phyloP scores from a whole-genome alignment of 2,797 vertebrate genomes.

The Takifugu ocellatus region DNA sequence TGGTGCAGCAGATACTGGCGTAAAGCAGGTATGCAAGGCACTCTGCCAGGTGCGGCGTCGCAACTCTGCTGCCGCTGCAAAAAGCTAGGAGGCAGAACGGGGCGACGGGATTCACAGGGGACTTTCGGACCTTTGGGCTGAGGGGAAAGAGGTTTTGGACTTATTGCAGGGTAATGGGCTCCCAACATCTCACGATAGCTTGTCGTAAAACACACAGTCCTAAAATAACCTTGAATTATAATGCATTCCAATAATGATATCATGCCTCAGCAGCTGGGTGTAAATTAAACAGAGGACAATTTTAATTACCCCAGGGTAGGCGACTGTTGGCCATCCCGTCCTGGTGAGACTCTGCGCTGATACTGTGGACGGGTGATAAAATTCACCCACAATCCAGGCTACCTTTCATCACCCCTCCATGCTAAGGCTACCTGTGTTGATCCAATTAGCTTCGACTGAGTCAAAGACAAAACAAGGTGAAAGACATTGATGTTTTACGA shows the following conservation, averaged over 20 bases:
- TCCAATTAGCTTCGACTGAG: slow-evolving; percentile 58
- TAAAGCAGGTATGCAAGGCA: slow-evolving; percentile 40
- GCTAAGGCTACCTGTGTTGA: slow-evolving; percentile 45
- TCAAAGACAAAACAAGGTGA: slow-evolving; percentile 41
- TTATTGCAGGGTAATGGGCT: slow-evolving; percentile 14
- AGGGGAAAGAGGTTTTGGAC: too few relatives aligned
- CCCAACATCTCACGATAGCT: slow-evolving; percentile 26
- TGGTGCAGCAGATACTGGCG: slow-evolving; percentile 41
- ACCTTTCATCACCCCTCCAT: slow-evolving; percentile 30
- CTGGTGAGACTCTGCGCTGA: slow-evolving; percentile 51
- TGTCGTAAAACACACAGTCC: slow-evolving; percentile 45
- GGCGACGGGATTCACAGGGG: slow-evolving; percentile 40
- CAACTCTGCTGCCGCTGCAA: slow-evolving; percentile 60
- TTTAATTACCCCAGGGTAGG: slow-evolving; percentile 68
- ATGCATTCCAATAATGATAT: slow-evolving; percentile 68
- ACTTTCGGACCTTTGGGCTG: not conserved
- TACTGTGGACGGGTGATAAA: slow-evolving; percentile 63
- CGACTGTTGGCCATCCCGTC: slow-evolving; percentile 58
- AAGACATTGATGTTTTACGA: slow-evolving; percentile 64
- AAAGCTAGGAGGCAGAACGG: slow-evolving; percentile 34
- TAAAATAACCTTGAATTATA: slow-evolving; percentile 65
- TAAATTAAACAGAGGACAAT: slow-evolving; percentile 62
- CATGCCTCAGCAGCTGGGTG: slow-evolving; percentile 58
- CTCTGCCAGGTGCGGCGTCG: slow-evolving; percentile 52
- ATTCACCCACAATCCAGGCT: slow-evolving; percentile 65